Evolutionary conservation across 2,888 invertebrate species (phyloP).

Genomic region (Latrodectus hesperus): DNA sequence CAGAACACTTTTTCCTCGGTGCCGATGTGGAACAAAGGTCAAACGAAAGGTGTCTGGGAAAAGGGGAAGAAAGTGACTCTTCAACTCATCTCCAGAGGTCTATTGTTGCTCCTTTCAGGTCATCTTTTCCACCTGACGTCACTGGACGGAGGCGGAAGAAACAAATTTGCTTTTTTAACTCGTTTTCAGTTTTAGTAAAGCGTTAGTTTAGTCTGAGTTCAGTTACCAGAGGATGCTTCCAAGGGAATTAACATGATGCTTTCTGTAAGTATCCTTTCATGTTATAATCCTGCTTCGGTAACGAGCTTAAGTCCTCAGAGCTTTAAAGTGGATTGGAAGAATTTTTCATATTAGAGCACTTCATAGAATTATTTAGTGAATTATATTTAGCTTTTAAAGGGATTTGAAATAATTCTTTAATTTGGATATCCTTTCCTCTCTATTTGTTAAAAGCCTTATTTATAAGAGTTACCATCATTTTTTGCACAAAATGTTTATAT

Average conservation of each 20-base stretch:
- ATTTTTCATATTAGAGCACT: background rate
- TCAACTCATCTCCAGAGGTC: constrained; percentile 32
- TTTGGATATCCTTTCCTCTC: too few relatives aligned
- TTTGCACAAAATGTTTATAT: too few relatives aligned
- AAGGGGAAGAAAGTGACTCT: constrained; percentile 29
- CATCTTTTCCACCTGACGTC: constrained; percentile 64
- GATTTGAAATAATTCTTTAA: too few relatives aligned
- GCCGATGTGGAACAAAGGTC: constrained; percentile 65
- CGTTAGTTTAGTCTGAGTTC: constrained; percentile 37
- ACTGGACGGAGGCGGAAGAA: constrained; percentile 43
- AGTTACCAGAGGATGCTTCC: constrained; percentile 60
- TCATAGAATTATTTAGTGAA: too few relatives aligned
- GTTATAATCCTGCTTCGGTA: background rate
- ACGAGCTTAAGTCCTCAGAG: background rate
- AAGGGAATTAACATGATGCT: constrained; percentile 64
- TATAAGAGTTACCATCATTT: too few relatives aligned
- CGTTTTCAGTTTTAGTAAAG: constrained; percentile 57
- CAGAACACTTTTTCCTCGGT: constrained; percentile 16
- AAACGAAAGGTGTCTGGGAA: constrained; percentile 65
- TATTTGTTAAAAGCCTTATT: too few relatives aligned
- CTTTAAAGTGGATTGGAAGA: background rate
- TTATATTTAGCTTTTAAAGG: too few relatives aligned
- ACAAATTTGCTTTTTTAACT: constrained; percentile 59
- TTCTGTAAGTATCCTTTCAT: constrained; percentile 43
- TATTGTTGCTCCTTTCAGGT: constrained; percentile 62